phyloP scores from a whole-genome alignment of 2,888 invertebrate genomes.

The Drosophila crucigera region DNA sequence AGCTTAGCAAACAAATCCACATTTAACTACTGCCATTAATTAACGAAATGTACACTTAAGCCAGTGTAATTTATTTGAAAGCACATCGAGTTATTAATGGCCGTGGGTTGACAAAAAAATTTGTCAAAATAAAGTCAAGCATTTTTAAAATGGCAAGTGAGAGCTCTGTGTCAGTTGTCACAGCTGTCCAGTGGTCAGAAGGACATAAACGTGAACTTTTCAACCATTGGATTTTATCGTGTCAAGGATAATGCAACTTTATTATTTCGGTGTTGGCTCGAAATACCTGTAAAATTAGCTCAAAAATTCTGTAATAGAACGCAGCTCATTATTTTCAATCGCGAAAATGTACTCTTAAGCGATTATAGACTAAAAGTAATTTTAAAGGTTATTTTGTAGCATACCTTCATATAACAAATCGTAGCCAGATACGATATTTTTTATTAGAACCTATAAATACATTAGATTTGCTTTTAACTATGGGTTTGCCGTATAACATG shows the following conservation, averaged over 20 bases:
- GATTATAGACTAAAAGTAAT: neutral
- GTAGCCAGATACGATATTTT: neutral
- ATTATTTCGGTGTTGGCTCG: slow-evolving; percentile 12
- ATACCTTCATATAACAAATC: neutral
- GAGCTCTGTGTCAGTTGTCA: slow-evolving; percentile 44
- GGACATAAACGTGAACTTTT: slow-evolving; percentile 40
- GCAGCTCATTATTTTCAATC: neutral
- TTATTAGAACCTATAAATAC: neutral
- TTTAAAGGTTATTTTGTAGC: too few relatives aligned
- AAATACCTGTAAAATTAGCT: slow-evolving; percentile 1
- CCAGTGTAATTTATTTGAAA: slow-evolving; percentile 56
- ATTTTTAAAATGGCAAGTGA: slow-evolving; percentile 25
- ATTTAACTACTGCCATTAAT: too few relatives aligned
- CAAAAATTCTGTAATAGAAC: neutral
- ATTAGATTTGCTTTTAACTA: neutral
- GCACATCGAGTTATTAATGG: slow-evolving; percentile 42
- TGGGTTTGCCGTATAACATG: neutral
- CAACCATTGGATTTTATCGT: slow-evolving; percentile 29
- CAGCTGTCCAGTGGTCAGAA: slow-evolving; percentile 51
- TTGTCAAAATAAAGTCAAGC: slow-evolving; percentile 36
- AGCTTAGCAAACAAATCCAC: too few relatives aligned
- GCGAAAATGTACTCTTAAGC: neutral
- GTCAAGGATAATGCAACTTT: slow-evolving; percentile 18
- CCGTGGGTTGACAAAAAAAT: slow-evolving; percentile 17
- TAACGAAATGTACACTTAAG: neutral